Conservation (phyloP, 1,140 invertebrate species). For the Stegodyphus dumicola region DNA sequence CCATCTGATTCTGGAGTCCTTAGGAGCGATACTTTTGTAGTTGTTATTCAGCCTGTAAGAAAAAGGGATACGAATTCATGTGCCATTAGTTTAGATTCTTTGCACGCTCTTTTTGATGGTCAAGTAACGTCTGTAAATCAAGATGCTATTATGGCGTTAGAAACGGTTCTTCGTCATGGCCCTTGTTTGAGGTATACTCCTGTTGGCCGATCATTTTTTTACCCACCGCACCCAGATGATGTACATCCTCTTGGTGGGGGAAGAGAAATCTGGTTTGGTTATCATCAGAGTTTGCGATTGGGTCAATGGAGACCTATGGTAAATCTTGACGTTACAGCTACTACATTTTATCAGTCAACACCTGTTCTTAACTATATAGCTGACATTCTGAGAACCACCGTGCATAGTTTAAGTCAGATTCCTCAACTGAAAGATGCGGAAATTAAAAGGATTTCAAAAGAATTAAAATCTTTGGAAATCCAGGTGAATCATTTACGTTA, state of each 20-base stretch:
- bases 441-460: conserved; percentile 28
- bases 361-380: conserved; percentile 45
- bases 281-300: conserved; percentile 53
- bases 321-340: conserved; percentile 56
- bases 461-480: conserved; percentile 60
- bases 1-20: not conserved
- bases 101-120: conserved; percentile 37
- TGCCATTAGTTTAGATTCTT: conserved; percentile 39
- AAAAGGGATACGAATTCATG: conserved; percentile 31
- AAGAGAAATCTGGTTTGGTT: conserved; percentile 61
- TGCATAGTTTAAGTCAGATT: not conserved
- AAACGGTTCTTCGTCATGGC: conserved; percentile 48
- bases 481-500: conserved; percentile 59
- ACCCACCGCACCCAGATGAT: conserved; percentile 1
- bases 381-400: not conserved
- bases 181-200: conserved; percentile 51
- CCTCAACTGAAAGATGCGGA: conserved; percentile 17
- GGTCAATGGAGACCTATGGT: conserved; percentile 61
- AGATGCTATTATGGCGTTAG: conserved; percentile 56
- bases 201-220: conserved; percentile 61
- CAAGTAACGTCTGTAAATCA: conserved; percentile 11
- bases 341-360: conserved; percentile 44
- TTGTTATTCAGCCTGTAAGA: conserved; percentile 36
- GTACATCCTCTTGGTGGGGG: conserved; percentile 39
- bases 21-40: conserved; percentile 18